phyloP scores from a whole-genome alignment of 2,888 invertebrate species.

The Noctua janthina region DNA sequence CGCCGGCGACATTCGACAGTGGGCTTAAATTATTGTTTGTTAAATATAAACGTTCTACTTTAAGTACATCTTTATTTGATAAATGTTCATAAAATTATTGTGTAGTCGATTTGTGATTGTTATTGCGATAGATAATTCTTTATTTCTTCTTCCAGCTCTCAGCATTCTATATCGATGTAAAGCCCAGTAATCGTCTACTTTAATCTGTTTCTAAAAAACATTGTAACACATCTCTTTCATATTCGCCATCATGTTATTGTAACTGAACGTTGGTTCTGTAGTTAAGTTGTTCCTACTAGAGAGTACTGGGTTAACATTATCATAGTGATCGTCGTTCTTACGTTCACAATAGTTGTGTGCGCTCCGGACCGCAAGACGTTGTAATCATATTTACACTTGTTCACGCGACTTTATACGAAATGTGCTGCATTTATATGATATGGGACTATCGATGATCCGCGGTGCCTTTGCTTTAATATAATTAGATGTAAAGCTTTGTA shows the following conservation, averaged over 20 bases:
- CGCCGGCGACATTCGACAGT: constrained; percentile 34
- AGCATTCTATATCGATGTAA: neutral
- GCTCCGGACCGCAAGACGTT: constrained; percentile 1
- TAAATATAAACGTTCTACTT: constrained; percentile 53
- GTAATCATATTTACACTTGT: constrained; percentile 17
- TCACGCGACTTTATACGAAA: constrained; percentile 32
- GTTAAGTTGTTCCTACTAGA: constrained; percentile 52
- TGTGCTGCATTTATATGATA: constrained; percentile 54
- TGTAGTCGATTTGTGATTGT: constrained; percentile 55
- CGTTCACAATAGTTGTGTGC: constrained; percentile 9
- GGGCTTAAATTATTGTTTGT: constrained; percentile 63
- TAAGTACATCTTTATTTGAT: constrained; percentile 66
- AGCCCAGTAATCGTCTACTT: neutral
- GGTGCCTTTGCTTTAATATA: constrained; percentile 75
- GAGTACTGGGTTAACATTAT: constrained; percentile 15
- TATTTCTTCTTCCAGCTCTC: constrained; percentile 17
- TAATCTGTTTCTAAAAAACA: neutral
- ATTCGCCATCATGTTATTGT: neutral
- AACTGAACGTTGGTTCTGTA: constrained; percentile 13
- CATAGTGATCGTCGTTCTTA: neutral
- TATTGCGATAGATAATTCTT: constrained; percentile 48
- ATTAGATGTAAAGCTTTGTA: constrained; percentile 46
- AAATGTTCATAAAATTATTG: constrained; percentile 70
- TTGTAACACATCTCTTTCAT: neutral
- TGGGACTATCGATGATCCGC: constrained; percentile 60